Conservation (phyloP, 2,113 vertebrate genomes). For the Barbus barbus region DNA sequence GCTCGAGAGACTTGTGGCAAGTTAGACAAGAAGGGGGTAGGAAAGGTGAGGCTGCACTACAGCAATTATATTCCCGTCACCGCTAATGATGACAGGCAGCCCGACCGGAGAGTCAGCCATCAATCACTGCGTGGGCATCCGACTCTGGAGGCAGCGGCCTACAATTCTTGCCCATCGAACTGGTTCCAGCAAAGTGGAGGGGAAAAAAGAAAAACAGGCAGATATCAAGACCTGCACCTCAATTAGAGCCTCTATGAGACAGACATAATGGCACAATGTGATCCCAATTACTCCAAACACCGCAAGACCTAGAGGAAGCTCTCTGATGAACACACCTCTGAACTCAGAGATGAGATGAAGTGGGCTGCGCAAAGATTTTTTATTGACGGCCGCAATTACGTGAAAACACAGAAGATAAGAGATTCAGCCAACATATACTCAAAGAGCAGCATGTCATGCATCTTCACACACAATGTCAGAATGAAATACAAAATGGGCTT, state of each 20-base stretch:
- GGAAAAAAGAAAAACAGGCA: constrained; percentile 21
- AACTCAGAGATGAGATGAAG: constrained; percentile 40
- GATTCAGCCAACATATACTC: constrained; percentile 21
- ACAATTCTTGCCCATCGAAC: constrained; percentile 47
- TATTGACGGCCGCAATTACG: constrained; percentile 38
- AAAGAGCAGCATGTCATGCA: constrained; percentile 56
- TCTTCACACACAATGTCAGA: constrained; percentile 51
- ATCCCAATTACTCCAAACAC: constrained; percentile 66
- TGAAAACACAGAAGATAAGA: constrained; percentile 55
- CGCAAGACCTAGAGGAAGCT: constrained; percentile 46
- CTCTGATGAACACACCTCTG: constrained; percentile 52
- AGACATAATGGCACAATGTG: constrained; percentile 53
- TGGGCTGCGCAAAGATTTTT: constrained; percentile 32
- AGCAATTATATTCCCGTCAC: constrained; percentile 62
- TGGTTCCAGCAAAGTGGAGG: constrained; percentile 34
- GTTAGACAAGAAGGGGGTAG: constrained; percentile 28
- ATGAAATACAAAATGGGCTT: constrained; percentile 49
- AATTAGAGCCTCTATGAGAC: constrained; percentile 62
- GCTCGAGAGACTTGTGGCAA: constrained; percentile 43
- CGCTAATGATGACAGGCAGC: constrained; percentile 35
- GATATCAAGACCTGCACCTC: constrained; percentile 56
- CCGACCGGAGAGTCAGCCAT: constrained; percentile 61
- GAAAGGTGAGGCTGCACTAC: constrained; percentile 36
- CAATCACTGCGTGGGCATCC: constrained; percentile 56
- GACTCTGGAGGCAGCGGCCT: constrained; percentile 45